Evolutionary conservation across 2,113 vertebrate genomes (phyloP).

Genomic region (Alethe castanea): DNA sequence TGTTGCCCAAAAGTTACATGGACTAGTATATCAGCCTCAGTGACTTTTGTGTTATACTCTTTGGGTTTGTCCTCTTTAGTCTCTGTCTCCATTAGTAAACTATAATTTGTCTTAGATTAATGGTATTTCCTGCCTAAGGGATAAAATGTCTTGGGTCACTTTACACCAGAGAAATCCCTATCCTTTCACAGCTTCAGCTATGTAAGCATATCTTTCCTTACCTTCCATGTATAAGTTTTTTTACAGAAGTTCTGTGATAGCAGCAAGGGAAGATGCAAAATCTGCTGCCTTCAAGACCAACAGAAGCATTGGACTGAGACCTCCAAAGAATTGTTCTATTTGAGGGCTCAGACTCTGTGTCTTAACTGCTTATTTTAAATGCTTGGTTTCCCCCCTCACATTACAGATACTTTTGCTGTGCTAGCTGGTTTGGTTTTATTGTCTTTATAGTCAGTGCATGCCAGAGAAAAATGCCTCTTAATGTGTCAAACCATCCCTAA

Average conservation of each 20-base stretch:
- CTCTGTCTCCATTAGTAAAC: not conserved
- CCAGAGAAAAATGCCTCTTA: not conserved
- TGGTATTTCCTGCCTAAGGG: not conserved
- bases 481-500: not conserved
- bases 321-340: not conserved
- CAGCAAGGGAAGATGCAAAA: not conserved
- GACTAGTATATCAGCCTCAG: not conserved
- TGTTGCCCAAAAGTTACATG: not conserved
- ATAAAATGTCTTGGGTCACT: not conserved
- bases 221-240: not conserved
- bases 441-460: not conserved
- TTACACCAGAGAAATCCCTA: not conserved
- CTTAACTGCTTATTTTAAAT: not conserved
- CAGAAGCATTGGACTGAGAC: not conserved
- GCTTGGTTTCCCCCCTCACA: rapidly evolving
- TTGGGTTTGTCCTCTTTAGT: not conserved
- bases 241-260: not conserved
- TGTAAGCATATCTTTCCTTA: not conserved
- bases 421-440: not conserved
- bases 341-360: not conserved
- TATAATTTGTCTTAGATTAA: not conserved
- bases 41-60: not conserved
- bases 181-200: not conserved
- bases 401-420: not conserved
- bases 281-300: not conserved